A percentile compares a stretch with the other conserved stretches of the same genome.
Evolutionary conservation across 2,797 vertebrate genomes (phyloP).

Genomic region (Lepilemur septentrionalis): DNA sequence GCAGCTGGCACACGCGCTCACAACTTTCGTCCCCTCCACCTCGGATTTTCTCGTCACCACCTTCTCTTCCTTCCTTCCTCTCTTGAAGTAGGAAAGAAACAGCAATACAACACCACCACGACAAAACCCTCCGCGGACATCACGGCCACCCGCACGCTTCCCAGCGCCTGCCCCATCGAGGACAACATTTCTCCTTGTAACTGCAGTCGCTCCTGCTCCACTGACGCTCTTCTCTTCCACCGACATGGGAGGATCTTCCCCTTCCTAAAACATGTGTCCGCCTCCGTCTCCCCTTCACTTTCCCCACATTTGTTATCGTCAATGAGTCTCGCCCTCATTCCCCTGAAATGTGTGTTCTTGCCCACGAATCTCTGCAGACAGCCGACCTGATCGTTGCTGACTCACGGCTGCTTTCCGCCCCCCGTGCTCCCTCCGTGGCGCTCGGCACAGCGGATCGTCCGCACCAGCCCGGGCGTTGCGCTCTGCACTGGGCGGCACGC

Average conservation of each 20-base stretch:
- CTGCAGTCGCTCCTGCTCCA: not conserved
- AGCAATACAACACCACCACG: not conserved
- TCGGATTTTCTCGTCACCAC: not conserved
- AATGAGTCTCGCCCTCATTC: not conserved
- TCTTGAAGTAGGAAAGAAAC: not conserved
- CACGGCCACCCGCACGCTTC: not conserved
- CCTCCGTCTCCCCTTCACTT: not conserved
- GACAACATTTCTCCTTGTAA: not conserved
- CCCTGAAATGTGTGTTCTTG: not conserved
- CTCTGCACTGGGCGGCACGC: not conserved
- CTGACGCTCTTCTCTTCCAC: not conserved
- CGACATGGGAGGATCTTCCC: not conserved
- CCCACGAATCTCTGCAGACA: not conserved
- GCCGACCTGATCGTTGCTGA: not conserved
- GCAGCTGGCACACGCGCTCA: not conserved
- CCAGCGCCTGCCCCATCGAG: not conserved
- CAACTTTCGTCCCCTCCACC: not conserved
- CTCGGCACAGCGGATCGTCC: not conserved
- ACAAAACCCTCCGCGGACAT: not conserved
- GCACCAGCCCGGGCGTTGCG: not conserved
- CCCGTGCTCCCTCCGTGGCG: not conserved
- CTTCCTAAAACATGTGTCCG: not conserved
- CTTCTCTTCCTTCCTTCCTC: not conserved
- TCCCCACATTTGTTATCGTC: not conserved
- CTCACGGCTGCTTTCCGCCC: not conserved